Conservation (phyloP, 2,797 vertebrate genomes). For the Sphenodon punctatus region DNA sequence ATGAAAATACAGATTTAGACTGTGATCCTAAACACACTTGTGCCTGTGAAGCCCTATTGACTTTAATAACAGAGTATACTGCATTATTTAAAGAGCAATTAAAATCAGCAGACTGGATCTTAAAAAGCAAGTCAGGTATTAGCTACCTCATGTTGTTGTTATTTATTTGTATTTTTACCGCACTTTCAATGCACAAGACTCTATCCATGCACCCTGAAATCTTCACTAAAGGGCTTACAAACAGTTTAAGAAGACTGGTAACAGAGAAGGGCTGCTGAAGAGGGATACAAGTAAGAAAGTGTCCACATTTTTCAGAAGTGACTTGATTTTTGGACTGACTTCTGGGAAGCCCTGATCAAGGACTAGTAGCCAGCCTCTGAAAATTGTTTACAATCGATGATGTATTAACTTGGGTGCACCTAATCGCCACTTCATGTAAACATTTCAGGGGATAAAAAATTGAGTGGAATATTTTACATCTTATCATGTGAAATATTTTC, state of each 20-base stretch:
- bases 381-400: no score
- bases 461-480: no score
- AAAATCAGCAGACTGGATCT: slow-evolving; percentile 16
- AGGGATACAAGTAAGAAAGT: neutral
- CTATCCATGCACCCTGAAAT: neutral
- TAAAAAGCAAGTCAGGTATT: neutral
- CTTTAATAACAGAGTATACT: neutral
- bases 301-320: neutral
- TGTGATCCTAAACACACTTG: neutral
- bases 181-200: neutral
- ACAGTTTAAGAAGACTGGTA: neutral
- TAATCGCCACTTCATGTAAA: no score
- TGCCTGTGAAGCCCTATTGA: neutral
- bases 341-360: neutral
- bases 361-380: neutral
- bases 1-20: neutral
- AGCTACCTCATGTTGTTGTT: neutral
- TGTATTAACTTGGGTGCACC: no score
- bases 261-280: neutral
- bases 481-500: no score
- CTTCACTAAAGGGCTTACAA: neutral
- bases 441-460: no score
- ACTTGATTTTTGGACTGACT: neutral
- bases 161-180: neutral
- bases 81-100: neutral